A percentile compares a stretch with the other conserved stretches of the same genome.
These are phyloP conservation scores for Rutpela maculata DNA, from an alignment of 2,888 invertebrate genomes.

Conservation along the genomic window DNA sequence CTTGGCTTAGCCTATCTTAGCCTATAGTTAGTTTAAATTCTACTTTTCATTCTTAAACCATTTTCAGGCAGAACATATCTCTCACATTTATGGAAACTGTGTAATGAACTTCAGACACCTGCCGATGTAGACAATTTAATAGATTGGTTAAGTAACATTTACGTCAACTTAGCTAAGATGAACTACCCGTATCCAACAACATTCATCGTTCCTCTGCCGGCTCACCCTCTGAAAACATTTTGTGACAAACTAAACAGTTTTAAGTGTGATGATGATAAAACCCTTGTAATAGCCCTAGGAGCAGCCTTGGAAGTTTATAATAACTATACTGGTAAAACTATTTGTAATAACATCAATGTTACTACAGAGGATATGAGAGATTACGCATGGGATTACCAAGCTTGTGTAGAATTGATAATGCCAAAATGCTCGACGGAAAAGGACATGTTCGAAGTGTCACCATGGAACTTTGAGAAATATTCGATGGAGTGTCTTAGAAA, in stretches of 20 bases:
- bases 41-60: background rate
- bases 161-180: constrained; percentile 91
- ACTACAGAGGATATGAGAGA: constrained; percentile 80
- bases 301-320: constrained; percentile 85
- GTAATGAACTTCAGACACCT: constrained; percentile 80
- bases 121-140: constrained; percentile 78
- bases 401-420: constrained; percentile 98
- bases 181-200: constrained; percentile 94
- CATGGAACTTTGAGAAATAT: constrained; percentile 84
- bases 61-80: constrained; percentile 78
- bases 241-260: constrained; percentile 75
- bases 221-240: constrained; percentile 84
- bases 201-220: constrained; percentile 90
- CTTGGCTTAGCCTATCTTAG: too few species aligned
- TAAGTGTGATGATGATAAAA: constrained; percentile 65
- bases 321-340: constrained; percentile 85
- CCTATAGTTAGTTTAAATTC: too few species aligned
- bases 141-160: constrained; percentile 84
- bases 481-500: constrained; percentile 82
- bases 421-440: constrained; percentile 85
- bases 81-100: constrained; percentile 84
- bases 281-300: constrained; percentile 79
- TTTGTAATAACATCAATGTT: constrained; percentile 82
- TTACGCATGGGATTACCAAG: constrained; percentile 89
- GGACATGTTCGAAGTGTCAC: constrained; percentile 88